A percentile compares a stretch with the other conserved stretches of the same genome.
phyloP scores from a whole-genome alignment of 2,888 invertebrate genomes.

The Ischnus inquisitorius region DNA sequence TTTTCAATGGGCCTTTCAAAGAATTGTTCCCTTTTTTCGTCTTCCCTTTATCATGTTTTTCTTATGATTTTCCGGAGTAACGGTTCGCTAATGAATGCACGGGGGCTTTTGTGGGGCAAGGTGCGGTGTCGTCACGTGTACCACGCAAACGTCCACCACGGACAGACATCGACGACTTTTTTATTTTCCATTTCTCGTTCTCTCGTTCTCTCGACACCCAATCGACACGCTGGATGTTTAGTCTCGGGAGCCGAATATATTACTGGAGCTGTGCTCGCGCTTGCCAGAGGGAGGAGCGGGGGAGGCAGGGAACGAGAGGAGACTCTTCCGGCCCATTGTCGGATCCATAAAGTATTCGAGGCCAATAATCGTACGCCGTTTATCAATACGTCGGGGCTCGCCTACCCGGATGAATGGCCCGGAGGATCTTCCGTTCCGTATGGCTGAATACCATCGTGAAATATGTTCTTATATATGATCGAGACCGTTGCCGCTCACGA shows the following conservation, averaged over 20 bases:
- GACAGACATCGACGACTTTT: background rate
- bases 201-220: slow-evolving; percentile 15
- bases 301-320: slow-evolving; percentile 17
- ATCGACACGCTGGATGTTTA: slow-evolving; percentile 38
- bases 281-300: background rate
- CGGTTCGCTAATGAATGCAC: slow-evolving; percentile 46
- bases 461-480: slow-evolving; percentile 19
- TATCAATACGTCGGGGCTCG: slow-evolving; percentile 66
- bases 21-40: slow-evolving; percentile 29
- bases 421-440: slow-evolving; percentile 59
- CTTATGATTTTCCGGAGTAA: slow-evolving; percentile 46
- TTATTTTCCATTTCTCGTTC: background rate
- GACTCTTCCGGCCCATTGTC: slow-evolving; percentile 70
- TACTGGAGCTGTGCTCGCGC: slow-evolving; percentile 16
- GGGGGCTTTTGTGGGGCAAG: slow-evolving; percentile 1
- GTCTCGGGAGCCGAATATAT: slow-evolving; percentile 25
- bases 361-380: slow-evolving; percentile 69
- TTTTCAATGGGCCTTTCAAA: slow-evolving; percentile 50
- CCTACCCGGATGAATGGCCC: slow-evolving; percentile 59
- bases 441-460: slow-evolving; percentile 57
- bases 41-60: slow-evolving; percentile 16
- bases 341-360: slow-evolving; percentile 60
- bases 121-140: slow-evolving; percentile 3
- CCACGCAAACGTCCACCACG: slow-evolving; percentile 37
- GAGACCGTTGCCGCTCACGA: background rate